Base-by-base conservation (phyloP, 2,113 vertebrate species). In the Diadophis punctatus region DNA sequence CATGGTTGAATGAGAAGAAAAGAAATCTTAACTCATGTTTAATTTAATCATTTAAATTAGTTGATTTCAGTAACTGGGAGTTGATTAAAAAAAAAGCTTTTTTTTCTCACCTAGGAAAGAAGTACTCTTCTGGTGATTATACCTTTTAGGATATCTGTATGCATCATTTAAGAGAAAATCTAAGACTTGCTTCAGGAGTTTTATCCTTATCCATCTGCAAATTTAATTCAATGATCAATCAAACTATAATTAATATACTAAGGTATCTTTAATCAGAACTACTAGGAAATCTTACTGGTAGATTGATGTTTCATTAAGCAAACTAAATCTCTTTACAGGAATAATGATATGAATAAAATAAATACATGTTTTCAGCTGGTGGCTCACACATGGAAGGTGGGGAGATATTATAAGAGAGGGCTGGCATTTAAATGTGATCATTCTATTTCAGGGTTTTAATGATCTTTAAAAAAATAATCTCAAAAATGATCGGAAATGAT, bases 21-120 rank as follows among this genome's bases (percentile, higher is more conserved):
- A 68, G 30, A 92, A 95, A 95, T 90, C 16, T 92, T 94, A 86
- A 88, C 43, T 87, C 94, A 93, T 96, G 95, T 96, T 96, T 68
- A 68, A 68, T 68, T 68, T 68, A 68, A 34, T 68, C 63, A 68
- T 68, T 68, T 68, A 34, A 68, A 68, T 34, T 16, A 60, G 10
- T 34, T 80, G 74, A 43, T 80, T 80, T 80, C 34, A 80, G 18
- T 80, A 80, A 43, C 3, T 80, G 34, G 34, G 74, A 80, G 34
- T 80, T 80, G 74, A 80, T 80, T n/a, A n/a, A n/a, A 80, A 80
- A 80, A 55, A 63, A 80, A 80, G 74, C 43, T 60, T 48, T 87
- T 86, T 10, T 55, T 4, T 14, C 53, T 88, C 34, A 56, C 34
- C 22, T 39, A 88, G 30, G 20, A 55, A 39, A 34, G 23, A 58